These are phyloP conservation scores for Myioborus melanocephalus DNA, from an alignment of 2,797 vertebrate genomes.

Conservation along the genomic window DNA sequence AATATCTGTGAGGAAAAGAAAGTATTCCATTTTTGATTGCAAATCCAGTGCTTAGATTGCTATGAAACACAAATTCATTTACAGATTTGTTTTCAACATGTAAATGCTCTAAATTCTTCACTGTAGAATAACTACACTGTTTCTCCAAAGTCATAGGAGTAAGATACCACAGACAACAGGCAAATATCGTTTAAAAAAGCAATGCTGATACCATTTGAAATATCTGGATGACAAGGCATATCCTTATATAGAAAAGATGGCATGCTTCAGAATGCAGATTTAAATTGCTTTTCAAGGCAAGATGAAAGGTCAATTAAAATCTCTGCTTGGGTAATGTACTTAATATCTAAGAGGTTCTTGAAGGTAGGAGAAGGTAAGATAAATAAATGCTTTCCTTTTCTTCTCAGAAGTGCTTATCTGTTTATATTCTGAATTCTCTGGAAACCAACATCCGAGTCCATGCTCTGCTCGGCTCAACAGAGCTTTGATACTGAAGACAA, in stretches of 20 bases:
- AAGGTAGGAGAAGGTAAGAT: not conserved
- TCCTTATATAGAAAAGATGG: not conserved
- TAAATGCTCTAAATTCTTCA: not conserved
- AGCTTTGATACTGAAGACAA: not conserved
- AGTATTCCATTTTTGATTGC: not conserved
- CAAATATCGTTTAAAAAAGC: not conserved
- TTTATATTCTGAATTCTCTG: not conserved
- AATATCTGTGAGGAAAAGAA: constrained; percentile 85
- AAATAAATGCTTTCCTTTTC: not conserved
- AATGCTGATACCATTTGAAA: not conserved
- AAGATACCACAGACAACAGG: not conserved
- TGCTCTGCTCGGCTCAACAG: not conserved
- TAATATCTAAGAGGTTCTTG: not conserved
- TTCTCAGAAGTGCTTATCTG: not conserved
- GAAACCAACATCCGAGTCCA: not conserved
- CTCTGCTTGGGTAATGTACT: not conserved
- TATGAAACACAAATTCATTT: not conserved
- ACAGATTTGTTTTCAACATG: not conserved
- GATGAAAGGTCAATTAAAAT: not conserved
- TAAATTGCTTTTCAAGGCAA: not conserved
- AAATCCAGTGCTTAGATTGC: not conserved
- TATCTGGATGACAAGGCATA: not conserved
- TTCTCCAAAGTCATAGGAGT: not conserved
- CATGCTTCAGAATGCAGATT: not conserved
- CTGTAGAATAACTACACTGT: not conserved